These are phyloP conservation scores for Baronia brevicornis DNA, from an alignment of 2,888 invertebrate species.

Conservation along the genomic window DNA sequence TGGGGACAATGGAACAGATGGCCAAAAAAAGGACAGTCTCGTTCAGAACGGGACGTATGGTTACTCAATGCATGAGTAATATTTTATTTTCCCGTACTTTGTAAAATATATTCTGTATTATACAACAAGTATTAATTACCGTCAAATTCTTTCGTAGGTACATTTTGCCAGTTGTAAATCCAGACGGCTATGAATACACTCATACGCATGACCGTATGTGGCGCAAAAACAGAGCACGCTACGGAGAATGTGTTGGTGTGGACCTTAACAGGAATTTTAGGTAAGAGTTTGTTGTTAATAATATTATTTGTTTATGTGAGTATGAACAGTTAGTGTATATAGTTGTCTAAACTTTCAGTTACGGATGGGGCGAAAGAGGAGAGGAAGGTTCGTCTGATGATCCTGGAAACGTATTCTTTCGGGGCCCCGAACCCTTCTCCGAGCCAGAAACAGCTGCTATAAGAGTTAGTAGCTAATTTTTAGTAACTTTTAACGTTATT, in stretches of 20 bases:
- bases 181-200: slow-evolving; percentile 92
- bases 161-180: slow-evolving; percentile 84
- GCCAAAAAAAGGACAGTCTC: too few species aligned
- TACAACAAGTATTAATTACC: slow-evolving; percentile 74
- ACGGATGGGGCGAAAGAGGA: slow-evolving; percentile 90
- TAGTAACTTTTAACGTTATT: not conserved
- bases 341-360: slow-evolving; percentile 50
- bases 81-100: too few species aligned
- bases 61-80: too few species aligned
- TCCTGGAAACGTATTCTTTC: slow-evolving; percentile 88
- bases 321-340: slow-evolving; percentile 1
- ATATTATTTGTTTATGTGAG: not conserved
- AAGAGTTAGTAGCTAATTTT: slow-evolving; percentile 30
- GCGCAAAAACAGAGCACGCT: slow-evolving; percentile 82
- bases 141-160: slow-evolving; percentile 56
- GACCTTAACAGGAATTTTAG: slow-evolving; percentile 93
- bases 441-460: slow-evolving; percentile 88
- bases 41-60: too few species aligned
- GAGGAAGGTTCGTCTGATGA: slow-evolving; percentile 89
- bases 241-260: slow-evolving; percentile 82
- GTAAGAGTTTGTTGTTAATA: slow-evolving; percentile 24
- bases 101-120: too few species aligned
- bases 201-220: slow-evolving; percentile 88
- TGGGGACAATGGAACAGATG: too few species aligned
- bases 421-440: slow-evolving; percentile 87